Evolutionary conservation across 2,113 vertebrate genomes (phyloP), one percentile per base, ranked within the genome.

Genomic region (Amphilophus citrinellus): DNA sequence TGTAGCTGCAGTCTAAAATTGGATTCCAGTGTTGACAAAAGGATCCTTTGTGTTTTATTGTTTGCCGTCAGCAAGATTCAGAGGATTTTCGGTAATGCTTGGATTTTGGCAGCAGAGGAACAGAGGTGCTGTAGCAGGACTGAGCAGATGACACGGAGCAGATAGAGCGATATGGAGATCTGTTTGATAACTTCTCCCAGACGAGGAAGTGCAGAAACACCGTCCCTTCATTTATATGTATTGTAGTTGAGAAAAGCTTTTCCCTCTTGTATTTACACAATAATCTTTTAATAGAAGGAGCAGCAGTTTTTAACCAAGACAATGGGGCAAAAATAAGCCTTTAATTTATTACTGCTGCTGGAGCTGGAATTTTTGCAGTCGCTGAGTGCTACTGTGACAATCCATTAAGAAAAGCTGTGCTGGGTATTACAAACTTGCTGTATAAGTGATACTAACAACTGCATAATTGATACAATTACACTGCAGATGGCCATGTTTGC

Each of bases 11-110:
- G 68, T 84, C 77, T 83, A 84, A 91, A 91, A 90, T 79, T 87
- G 84, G 78, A 89, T 87, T 84, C 18, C 56, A 47, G 63, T 91
- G 89, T 91, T 87, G 87, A 92, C 88, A 84, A 84, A 77, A 88
- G 66, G 85, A 61, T 81, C 85, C 24, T 87, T 61, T 76, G 76
- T 83, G 73, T 89, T 89, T 87, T 60, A 86, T 84, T 86, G 84
- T 88, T 91, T 90, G 79, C 82, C 66, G 42, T 82, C 83, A 78
- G 89, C 44, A 73, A 79, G 79, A 89, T 85, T 91, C 57, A 65
- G 81, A 84, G 62, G 75, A 76, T 87, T 91, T 82, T 79, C 22
- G 57, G 71, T 83, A 82, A 62, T 47, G 80, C 84, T 60, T 27
- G 61, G 68, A 32, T 81, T 76, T 59, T 84, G 61, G 76, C 75